These are phyloP conservation scores for Paedocypris micromegethes DNA, from an alignment of 2,797 vertebrate genomes.

Conservation along the genomic window DNA sequence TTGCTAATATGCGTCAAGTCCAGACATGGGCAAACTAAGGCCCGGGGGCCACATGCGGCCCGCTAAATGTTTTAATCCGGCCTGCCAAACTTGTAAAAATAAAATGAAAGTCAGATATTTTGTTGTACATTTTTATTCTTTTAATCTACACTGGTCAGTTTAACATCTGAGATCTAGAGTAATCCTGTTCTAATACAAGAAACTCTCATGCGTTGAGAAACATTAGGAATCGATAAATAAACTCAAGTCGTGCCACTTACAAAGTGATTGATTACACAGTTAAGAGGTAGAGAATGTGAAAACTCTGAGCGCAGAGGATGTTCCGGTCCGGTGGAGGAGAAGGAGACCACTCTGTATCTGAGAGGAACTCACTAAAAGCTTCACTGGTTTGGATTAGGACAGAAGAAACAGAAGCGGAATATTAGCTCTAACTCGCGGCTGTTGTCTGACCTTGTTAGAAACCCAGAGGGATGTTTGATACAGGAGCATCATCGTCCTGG, in stretches of 20 bases:
- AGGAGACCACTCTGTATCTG: constrained; percentile 20
- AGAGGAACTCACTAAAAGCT: constrained; percentile 32
- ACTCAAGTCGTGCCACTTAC: background rate
- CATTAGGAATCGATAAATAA: background rate
- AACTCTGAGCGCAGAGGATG: constrained; percentile 13
- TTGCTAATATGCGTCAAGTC: no score
- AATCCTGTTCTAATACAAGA: no score
- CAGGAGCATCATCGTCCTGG: constrained; percentile 30
- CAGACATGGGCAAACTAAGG: no score
- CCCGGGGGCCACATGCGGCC: no score
- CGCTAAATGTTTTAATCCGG: no score
- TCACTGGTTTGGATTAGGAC: constrained; percentile 36
- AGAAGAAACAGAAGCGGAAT: constrained; percentile 25
- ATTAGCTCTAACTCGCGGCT: constrained; percentile 35
- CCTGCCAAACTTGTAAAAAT: no score
- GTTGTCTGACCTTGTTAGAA: constrained; percentile 36
- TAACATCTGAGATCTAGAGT: no score
- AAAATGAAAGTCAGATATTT: no score
- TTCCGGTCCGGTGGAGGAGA: constrained; percentile 13
- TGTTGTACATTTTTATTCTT: no score
- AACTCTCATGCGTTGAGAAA: no score
- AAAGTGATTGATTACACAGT: constrained; percentile 14
- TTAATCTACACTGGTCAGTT: no score
- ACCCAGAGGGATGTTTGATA: constrained; percentile 36
- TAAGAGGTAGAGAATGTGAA: constrained; percentile 3